Base-by-base conservation (phyloP, 2,797 vertebrate genomes). In the Malurus splendens region DNA sequence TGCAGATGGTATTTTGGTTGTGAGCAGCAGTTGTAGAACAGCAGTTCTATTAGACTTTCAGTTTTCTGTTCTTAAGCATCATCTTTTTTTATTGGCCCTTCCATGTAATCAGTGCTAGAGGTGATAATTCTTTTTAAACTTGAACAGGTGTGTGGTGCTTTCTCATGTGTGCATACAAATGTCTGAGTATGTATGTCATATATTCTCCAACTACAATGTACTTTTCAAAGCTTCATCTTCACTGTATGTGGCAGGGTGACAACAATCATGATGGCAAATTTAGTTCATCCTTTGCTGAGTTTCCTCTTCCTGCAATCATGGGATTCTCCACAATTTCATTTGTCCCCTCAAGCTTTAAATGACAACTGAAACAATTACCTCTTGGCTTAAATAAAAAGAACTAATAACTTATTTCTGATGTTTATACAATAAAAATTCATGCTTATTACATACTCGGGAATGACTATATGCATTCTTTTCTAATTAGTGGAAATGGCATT, bases 301-400 rank as follows among this genome's bases (percentile, higher is more conserved):
- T 71, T 25, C 3, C 7, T 86, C 25, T 71, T 90, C 39, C 30
- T 65, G 47, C 25, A 94, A 15, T 54, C n/a, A 3, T 80, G 65
- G 59, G 44, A 80, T 91, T 84, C 84, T 82, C 72, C 47, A 87
- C 59, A 82, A 65, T 85, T 77, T 92, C 62, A 65, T 14, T 51
- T 78, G 84, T 82, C 59, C 61, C 51, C 68, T 93, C 47, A 41
- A 71, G 87, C 82, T 80, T 82, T 56, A 89, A 82, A 90, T 90
- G 88, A 68, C 74, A 91, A 32, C 73, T 83, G 59, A 68, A 89
- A 78, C 81, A 86, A 66, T 88, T 78, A 73, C 66, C 38, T 33
- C 48, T 76, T 91, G 89, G 36, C 62, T 89, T 86, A 65, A 86
- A 83, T 86, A 89, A 87, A 93, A 62, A 82, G 57, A 86, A 48